Evolutionary conservation across 2,797 vertebrate species (phyloP).

Genomic region (Dipus sagitta): DNA sequence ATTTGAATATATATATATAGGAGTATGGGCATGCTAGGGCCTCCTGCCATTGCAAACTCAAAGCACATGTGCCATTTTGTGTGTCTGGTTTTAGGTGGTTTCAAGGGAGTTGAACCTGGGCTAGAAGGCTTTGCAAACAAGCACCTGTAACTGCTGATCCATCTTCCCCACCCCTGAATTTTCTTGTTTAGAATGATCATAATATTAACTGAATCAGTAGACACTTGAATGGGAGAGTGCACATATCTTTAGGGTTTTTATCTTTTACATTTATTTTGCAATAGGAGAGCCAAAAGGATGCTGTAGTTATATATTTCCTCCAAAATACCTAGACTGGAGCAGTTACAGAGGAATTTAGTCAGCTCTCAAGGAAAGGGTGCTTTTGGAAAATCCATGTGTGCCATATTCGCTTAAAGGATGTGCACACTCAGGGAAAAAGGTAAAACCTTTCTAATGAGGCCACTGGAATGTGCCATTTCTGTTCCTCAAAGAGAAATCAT

Average conservation of each 20-base stretch:
- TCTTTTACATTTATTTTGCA: neutral
- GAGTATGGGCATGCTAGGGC: too few relatives aligned
- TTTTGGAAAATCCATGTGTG: neutral
- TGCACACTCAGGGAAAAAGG: neutral
- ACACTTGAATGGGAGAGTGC: slow-evolving; percentile 6
- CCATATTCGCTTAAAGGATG: neutral
- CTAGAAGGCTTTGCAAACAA: too few relatives aligned
- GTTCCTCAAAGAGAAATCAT: slow-evolving; percentile 14
- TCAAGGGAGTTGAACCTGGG: too few relatives aligned
- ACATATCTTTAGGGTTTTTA: neutral
- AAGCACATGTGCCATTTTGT: too few relatives aligned
- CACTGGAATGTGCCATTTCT: neutral
- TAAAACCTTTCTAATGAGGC: neutral
- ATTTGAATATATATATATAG: neutral
- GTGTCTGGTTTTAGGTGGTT: too few relatives aligned
- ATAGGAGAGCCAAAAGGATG: neutral
- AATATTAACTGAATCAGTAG: neutral
- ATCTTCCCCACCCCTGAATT: neutral
- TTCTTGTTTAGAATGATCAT: neutral
- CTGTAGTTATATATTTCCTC: neutral
- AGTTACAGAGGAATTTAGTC: neutral
- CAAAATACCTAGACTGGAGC: neutral
- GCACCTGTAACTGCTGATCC: too few relatives aligned
- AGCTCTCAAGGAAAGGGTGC: neutral
- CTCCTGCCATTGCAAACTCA: too few relatives aligned